Percentiles rank a stretch among this genome's conserved stretches.
phyloP scores from a whole-genome alignment of 2,888 invertebrate genomes.

The Branchellion lobata region DNA sequence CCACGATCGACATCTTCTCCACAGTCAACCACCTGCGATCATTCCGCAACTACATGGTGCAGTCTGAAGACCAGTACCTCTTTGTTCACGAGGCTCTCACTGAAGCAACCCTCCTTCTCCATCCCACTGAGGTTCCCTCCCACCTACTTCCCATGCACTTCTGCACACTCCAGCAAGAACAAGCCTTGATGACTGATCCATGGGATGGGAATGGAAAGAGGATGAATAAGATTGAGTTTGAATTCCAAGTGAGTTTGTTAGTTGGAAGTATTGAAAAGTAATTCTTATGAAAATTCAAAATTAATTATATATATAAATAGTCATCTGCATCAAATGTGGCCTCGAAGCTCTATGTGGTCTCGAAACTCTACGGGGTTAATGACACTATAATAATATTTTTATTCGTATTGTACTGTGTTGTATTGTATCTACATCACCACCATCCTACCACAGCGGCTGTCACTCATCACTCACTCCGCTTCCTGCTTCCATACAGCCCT shows the following conservation, averaged over 20 bases:
- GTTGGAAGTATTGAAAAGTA: too few species aligned
- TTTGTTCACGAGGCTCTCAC: conserved; percentile 96
- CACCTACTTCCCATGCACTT: not conserved
- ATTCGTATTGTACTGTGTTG: too few species aligned
- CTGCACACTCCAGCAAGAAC: not conserved
- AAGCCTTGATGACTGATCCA: not conserved
- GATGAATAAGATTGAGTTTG: not conserved
- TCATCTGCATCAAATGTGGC: too few species aligned
- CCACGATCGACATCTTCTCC: conserved; percentile 94
- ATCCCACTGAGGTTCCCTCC: conserved; percentile 83
- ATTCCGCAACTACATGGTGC: conserved; percentile 95
- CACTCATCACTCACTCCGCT: conserved; percentile 88
- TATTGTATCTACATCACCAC: too few species aligned
- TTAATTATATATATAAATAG: not conserved
- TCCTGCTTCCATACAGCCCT: conserved; percentile 92
- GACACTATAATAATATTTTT: too few species aligned
- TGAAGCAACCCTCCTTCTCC: conserved; percentile 88
- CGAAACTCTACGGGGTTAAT: too few species aligned
- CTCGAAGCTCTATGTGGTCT: too few species aligned
- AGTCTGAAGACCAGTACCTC: conserved; percentile 97
- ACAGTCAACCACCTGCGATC: conserved; percentile 95
- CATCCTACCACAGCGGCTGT: conserved; percentile 78
- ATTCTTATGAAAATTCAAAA: too few species aligned
- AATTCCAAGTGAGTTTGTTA: not conserved
- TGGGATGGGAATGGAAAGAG: not conserved